Percentiles rank a stretch among this genome's conserved stretches.
These are phyloP conservation scores for Hypanus sabinus DNA, from an alignment of 2,113 vertebrate species.

Conservation along the genomic window DNA sequence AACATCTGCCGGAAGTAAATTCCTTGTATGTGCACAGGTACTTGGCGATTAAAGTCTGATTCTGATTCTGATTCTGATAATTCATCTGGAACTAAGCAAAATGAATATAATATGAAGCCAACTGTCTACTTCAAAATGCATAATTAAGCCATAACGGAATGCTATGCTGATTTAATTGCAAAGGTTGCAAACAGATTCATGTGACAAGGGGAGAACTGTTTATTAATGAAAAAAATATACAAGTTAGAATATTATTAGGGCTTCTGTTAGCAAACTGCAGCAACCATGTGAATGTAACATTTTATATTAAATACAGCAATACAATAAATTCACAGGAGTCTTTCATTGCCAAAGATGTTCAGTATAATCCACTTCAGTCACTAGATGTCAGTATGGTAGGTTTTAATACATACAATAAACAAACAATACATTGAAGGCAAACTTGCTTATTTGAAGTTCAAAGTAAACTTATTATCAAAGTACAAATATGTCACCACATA, in stretches of 20 bases:
- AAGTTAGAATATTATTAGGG: slow-evolving; percentile 8
- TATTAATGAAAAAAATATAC: neutral
- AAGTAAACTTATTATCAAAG: too few relatives aligned
- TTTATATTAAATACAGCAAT: neutral
- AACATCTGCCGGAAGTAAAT: too few relatives aligned
- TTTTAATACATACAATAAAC: neutral
- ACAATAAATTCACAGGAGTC: neutral
- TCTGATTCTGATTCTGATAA: too few relatives aligned
- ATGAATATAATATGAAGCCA: neutral
- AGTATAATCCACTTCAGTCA: neutral
- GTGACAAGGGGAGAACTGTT: neutral
- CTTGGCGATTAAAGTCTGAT: too few relatives aligned
- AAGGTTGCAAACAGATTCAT: neutral
- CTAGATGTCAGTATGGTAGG: neutral
- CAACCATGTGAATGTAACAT: neutral
- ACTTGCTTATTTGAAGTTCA: neutral
- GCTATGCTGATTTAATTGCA: neutral
- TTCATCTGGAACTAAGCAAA: neutral
- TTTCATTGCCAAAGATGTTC: neutral
- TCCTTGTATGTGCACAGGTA: too few relatives aligned
- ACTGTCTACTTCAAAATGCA: neutral
- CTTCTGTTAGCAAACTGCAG: slow-evolving; percentile 11
- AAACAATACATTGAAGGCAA: neutral
- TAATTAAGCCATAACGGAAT: neutral
- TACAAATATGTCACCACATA: too few relatives aligned